A percentile compares a stretch with the other conserved stretches of the same genome.
These are phyloP conservation scores for Himalopsyche japonica DNA, from an alignment of 2,888 invertebrate genomes.

Conservation along the genomic window DNA sequence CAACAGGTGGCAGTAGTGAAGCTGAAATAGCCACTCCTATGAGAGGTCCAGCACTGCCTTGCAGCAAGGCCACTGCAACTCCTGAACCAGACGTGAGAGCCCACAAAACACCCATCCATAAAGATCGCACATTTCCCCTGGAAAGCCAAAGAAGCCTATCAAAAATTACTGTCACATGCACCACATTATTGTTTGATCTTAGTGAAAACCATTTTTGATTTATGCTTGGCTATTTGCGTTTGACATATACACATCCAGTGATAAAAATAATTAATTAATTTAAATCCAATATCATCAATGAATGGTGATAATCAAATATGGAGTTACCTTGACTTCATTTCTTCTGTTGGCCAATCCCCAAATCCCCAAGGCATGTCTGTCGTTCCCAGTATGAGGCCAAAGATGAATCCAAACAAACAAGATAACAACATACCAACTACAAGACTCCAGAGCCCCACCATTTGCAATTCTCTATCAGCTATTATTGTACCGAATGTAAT, in stretches of 20 bases:
- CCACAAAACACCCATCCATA: constrained; percentile 79
- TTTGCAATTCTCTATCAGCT: constrained; percentile 69
- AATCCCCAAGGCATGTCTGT: constrained; percentile 78
- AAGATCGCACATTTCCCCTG: constrained; percentile 71
- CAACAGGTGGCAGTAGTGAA: constrained; percentile 81
- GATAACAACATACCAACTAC: constrained; percentile 74
- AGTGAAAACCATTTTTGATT: no score
- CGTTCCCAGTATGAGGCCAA: constrained; percentile 73
- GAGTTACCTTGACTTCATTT: constrained; percentile 73
- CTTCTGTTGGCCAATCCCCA: constrained; percentile 77
- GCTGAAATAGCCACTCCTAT: constrained; percentile 92
- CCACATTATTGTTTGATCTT: no score
- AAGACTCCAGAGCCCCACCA: constrained; percentile 71
- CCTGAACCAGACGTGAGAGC: constrained; percentile 77
- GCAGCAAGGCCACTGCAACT: constrained; percentile 81
- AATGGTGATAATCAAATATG: no score
- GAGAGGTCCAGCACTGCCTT: constrained; percentile 81
- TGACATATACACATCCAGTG: no score
- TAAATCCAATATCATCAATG: no score
- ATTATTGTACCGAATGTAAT: constrained; percentile 82
- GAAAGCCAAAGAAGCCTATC: constrained; percentile 13
- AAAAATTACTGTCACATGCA: neutral
- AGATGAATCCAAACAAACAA: constrained; percentile 75
- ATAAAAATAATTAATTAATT: no score
- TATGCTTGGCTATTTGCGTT: no score